Base-by-base conservation (phyloP, 1,140 invertebrate genomes). In the Metopolophium dirhodum region DNA sequence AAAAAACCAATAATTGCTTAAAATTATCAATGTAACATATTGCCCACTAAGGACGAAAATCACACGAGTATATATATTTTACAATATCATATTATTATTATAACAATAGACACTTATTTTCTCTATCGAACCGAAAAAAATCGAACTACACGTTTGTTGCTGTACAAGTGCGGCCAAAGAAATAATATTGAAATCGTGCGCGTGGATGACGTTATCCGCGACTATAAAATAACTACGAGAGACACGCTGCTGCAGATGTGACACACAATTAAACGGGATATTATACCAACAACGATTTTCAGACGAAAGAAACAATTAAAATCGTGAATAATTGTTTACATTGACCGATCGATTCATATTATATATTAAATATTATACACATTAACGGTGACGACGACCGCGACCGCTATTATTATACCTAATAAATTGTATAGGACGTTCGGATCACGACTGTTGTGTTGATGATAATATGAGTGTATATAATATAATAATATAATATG, bases 341-440 rank as follows among this genome's bases (percentile, higher is more conserved):
- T 85, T 85, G 20, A 83, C 20, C 11, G 83, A 77, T 30, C 9
- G 18, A 20, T n/a, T 22, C 49, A 87, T 87, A 51, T 26, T 23
- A 14, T n/a, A n/a, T 77, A 18, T n/a, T 23, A 18, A n/a, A 77
- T 77, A 77, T 1, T 77, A 77, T 1, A 77, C n/a, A 77, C 30
- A n/a, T n/a, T n/a, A 26, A 85, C 37, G 82, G 26, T 3, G 41
- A 45, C 8, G 41, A 45, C 4, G 30, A 87, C 45, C 2, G 7
- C 6, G 35, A 85, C 37, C 0, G 7, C 83, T 9, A 3, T 7
- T 87, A 26, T 30, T 30, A n/a, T 30, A 30, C 26, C n/a, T 77
- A n/a, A 77, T n/a, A n/a, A 49, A 87, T 87, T 87, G 47, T 87
- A 41, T 41, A 87, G 45, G 86, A 87, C 47, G 47, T 49, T 49